Percentiles rank a stretch among this genome's conserved stretches.
phyloP scores from a whole-genome alignment of 2,113 vertebrate species.

The Columba janthina region DNA sequence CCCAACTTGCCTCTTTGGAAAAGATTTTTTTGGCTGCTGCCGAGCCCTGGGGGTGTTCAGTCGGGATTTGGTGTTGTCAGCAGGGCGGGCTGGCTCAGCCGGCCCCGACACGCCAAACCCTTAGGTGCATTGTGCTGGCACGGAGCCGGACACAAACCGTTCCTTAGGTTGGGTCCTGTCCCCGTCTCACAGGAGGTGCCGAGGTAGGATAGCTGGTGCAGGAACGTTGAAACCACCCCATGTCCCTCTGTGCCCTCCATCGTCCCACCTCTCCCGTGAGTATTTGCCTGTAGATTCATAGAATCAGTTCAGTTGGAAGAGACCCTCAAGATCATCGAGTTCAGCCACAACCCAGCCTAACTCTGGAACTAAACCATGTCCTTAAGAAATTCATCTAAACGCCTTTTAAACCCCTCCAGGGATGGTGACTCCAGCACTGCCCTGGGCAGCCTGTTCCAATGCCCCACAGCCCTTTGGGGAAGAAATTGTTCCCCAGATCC shows the following conservation, averaged over 20 bases:
- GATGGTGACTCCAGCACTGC: too few species aligned
- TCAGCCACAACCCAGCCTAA: too few species aligned
- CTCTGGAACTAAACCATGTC: too few species aligned
- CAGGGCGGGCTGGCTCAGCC: background rate
- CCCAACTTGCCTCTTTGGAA: background rate
- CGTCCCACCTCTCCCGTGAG: rapidly evolving
- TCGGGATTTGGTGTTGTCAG: background rate
- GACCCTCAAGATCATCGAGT: too few species aligned
- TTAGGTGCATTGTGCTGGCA: rapidly evolving
- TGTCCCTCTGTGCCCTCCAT: background rate
- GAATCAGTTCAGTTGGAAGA: too few species aligned
- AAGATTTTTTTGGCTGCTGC: background rate
- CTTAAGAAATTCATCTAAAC: too few species aligned
- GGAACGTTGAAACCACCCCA: background rate
- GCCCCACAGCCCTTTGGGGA: too few species aligned
- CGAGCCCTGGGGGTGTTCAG: background rate
- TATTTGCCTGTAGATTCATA: too few species aligned
- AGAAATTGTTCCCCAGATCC: too few species aligned
- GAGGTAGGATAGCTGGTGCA: background rate
- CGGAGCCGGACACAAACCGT: rapidly evolving
- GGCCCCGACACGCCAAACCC: background rate
- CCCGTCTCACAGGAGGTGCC: rapidly evolving
- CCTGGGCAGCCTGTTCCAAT: too few species aligned
- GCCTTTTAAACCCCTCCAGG: too few species aligned
- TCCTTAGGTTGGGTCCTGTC: background rate